These are phyloP conservation scores for Aphelinus atriplicis DNA, from an alignment of 1,140 invertebrate genomes.

Conservation along the genomic window DNA sequence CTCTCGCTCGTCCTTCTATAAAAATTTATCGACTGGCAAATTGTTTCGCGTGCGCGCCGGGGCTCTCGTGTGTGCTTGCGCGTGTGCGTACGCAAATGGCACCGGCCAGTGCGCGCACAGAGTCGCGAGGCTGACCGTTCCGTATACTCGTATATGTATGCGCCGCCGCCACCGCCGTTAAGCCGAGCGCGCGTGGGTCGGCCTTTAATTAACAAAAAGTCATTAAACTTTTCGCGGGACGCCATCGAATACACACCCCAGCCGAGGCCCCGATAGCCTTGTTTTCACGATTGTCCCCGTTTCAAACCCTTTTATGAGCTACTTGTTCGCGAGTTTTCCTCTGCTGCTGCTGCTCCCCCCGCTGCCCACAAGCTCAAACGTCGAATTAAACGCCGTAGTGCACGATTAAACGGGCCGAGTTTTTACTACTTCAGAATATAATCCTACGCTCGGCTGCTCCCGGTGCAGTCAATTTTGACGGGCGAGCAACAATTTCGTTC, in stretches of 20 bases:
- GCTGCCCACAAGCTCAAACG: neutral
- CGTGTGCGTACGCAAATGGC: slow-evolving; percentile 27
- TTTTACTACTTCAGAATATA: neutral
- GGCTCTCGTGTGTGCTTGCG: neutral
- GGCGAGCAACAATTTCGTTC: too few species aligned
- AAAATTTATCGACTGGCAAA: slow-evolving; percentile 69
- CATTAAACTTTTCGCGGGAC: slow-evolving; percentile 64
- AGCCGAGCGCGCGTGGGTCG: slow-evolving; percentile 14
- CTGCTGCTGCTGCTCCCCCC: slow-evolving; percentile 4
- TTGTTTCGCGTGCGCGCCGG: slow-evolving; percentile 61
- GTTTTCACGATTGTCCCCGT: slow-evolving; percentile 43
- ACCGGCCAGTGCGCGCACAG: neutral
- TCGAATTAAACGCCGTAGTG: slow-evolving; percentile 12
- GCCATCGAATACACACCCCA: slow-evolving; percentile 20
- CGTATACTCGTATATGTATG: neutral
- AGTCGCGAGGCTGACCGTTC: neutral
- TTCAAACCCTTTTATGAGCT: slow-evolving; percentile 33
- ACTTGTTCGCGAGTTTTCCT: slow-evolving; percentile 37
- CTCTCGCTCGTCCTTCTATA: slow-evolving; percentile 62
- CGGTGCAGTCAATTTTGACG: too few species aligned
- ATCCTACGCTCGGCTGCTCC: neutral
- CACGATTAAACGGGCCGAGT: too few species aligned
- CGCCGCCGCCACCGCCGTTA: slow-evolving; percentile 23
- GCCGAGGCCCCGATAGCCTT: slow-evolving; percentile 5
- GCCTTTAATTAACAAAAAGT: slow-evolving; percentile 66